Base-by-base conservation (phyloP, 2,113 vertebrate species). In the Otocyon megalotis region DNA sequence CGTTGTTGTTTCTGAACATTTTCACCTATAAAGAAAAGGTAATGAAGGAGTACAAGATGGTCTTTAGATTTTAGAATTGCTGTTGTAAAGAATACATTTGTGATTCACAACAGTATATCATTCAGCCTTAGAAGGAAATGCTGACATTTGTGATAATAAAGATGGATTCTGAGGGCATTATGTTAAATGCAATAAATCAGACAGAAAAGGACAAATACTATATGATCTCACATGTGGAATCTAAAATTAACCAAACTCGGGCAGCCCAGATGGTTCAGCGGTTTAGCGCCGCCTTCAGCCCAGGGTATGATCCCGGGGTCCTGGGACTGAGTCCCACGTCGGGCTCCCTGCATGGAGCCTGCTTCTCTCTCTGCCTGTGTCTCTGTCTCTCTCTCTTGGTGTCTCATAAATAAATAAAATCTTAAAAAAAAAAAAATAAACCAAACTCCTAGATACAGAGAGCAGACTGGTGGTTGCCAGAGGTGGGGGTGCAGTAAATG, bases 21-120 rank as follows among this genome's bases (percentile, higher is more conserved):
- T 97, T 74, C 30, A 54, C 43, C 56, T 48, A 5, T 56, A 85
- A 92, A 62, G 17, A 79, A 92, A 96, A 93, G 19, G 32, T 91
- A 88, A 90, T 11, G 48, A 90, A 92, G 58, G 65, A 20, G 6
- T 54, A 26, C 14, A 62, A 35, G 30, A 56, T 28, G 20, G n/a
- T 93, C 56, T 81, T 88, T 62, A 58, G 54, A 30, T 56, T 43
- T 77, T 43, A 84, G 72, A 24, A 35, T 58, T 77, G 76, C 3
- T 90, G 67, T 81, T 32, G 37, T 58, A 93, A 92, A 94, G 4
- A 94, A 60, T 28, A 32, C 9, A 92, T 69, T 92, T 84, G 28
- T 71, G 37, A 56, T 11, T 50, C 14, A 24, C 69, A 83, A 32
- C 48, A 15, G 20, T 65, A 26, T 35, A 87, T 37, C 22, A 72